Conservation (phyloP, 2,113 vertebrate species). For the Corythornis madagascariensis region DNA sequence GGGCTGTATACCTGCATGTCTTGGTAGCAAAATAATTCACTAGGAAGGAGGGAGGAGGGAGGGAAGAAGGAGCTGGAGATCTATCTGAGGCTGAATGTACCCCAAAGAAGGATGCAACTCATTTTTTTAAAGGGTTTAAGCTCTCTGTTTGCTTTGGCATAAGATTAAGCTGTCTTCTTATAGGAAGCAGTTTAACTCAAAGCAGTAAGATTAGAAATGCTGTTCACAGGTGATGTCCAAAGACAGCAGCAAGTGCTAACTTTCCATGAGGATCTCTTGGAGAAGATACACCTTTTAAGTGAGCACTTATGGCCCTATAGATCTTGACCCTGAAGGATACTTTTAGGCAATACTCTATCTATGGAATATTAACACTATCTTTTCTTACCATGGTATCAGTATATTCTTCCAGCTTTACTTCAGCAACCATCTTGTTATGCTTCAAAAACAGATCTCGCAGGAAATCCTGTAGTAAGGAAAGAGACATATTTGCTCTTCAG, state of each 20-base stretch:
- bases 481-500: neutral
- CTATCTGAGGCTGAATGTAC: neutral
- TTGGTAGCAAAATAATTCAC: neutral
- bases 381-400: constrained; percentile 88
- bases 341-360: neutral
- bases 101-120: neutral
- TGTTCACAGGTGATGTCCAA: neutral
- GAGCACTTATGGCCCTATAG: neutral
- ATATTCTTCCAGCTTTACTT: constrained; percentile 89
- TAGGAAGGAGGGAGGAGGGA: neutral
- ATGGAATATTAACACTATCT: neutral
- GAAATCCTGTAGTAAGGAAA: constrained; percentile 80
- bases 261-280: neutral
- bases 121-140: neutral
- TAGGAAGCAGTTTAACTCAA: neutral
- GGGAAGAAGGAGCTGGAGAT: neutral
- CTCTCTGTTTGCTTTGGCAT: neutral
- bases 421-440: constrained; percentile 81
- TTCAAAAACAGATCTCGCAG: constrained; percentile 88
- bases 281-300: neutral
- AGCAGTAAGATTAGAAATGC: neutral
- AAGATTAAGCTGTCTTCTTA: neutral
- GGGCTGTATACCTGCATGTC: fast-evolving
- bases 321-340: neutral
- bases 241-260: neutral